phyloP scores from a whole-genome alignment of 2,888 invertebrate genomes.

The Prosopocoilus inquinatus region DNA sequence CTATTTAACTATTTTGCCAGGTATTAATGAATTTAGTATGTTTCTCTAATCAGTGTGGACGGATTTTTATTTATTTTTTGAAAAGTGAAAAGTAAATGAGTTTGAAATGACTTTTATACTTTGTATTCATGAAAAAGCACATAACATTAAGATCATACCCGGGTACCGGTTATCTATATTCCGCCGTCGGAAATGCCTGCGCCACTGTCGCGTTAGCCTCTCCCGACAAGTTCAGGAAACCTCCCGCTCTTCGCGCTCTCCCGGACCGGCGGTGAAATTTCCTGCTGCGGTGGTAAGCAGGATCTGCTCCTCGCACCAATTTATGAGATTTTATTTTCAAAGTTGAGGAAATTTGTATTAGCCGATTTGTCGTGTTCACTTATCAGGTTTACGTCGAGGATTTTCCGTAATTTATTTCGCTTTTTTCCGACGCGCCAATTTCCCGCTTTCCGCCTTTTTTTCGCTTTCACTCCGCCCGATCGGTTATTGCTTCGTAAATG shows the following conservation, averaged over 20 bases:
- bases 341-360: conserved; percentile 41
- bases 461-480: neutral
- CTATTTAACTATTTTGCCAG: too few species aligned
- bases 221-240: conserved; percentile 49
- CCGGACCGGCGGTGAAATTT: conserved; percentile 47
- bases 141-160: too few species aligned
- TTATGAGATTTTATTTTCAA: conserved; percentile 14
- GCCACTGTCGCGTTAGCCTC: conserved; percentile 32
- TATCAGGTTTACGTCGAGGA: neutral
- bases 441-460: neutral
- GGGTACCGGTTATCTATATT: too few species aligned
- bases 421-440: neutral
- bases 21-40: too few species aligned
- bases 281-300: conserved; percentile 12
- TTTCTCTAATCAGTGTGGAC: too few species aligned
- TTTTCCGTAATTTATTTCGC: neutral
- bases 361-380: conserved; percentile 36
- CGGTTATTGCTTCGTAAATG: too few species aligned
- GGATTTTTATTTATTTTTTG: too few species aligned
- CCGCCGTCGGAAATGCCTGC: too few species aligned
- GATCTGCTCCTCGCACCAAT: conserved; percentile 14
- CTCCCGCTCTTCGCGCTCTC: conserved; percentile 50
- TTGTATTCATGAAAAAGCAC: too few species aligned
- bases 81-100: too few species aligned
- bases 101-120: too few species aligned